Evolutionary conservation across 2,797 vertebrate genomes (phyloP).

Genomic region (Lerista edwardsae): DNA sequence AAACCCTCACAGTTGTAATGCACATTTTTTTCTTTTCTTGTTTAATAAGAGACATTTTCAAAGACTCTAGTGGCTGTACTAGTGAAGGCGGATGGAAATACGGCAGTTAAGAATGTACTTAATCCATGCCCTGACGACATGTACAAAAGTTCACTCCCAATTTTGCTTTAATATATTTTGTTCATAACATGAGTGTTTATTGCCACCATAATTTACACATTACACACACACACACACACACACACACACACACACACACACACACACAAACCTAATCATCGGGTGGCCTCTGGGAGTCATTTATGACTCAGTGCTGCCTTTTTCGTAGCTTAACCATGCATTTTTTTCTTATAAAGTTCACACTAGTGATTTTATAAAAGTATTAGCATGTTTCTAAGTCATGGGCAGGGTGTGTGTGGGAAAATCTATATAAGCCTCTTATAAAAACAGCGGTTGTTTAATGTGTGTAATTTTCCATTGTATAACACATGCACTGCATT

Average conservation of each 20-base stretch:
- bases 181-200: constrained; percentile 11
- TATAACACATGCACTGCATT: constrained; percentile 2
- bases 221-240: background rate
- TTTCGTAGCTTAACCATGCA: background rate
- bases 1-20: background rate
- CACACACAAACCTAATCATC: constrained; percentile 16
- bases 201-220: background rate
- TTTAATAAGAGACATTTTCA: background rate
- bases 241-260: background rate
- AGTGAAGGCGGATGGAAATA: background rate
- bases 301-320: constrained; percentile 8
- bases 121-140: background rate
- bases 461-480: constrained; percentile 27
- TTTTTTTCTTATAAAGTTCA: constrained; percentile 14
- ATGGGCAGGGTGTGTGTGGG: constrained; percentile 30
- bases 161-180: constrained; percentile 21
- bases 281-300: background rate
- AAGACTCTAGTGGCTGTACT: background rate
- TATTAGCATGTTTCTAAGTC: constrained; percentile 8
- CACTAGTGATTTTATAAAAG: background rate
- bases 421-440: constrained; percentile 28
- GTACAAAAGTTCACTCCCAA: background rate
- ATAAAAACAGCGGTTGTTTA: background rate
- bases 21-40: background rate
- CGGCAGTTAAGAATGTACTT: background rate